These are phyloP conservation scores for Thecophora atra DNA, from an alignment of 2,888 invertebrate species.

Conservation along the genomic window DNA sequence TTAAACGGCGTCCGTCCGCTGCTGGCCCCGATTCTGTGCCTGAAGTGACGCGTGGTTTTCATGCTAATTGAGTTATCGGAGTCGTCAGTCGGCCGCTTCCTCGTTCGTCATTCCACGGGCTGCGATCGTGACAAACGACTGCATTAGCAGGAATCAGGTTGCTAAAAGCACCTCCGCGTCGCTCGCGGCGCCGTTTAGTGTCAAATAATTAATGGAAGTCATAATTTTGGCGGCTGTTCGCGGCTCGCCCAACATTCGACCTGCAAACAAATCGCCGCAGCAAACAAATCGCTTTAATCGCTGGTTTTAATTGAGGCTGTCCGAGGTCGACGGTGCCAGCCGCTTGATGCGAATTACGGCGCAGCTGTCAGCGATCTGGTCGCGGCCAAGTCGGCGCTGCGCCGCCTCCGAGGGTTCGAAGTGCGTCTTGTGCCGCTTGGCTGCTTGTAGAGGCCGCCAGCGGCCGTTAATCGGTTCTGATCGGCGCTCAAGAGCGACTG, in stretches of 20 bases:
- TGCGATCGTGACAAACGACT: slow-evolving; percentile 30
- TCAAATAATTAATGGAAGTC: slow-evolving; percentile 32
- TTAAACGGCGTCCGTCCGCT: not conserved
- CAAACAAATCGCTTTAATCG: not conserved
- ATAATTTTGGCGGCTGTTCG: slow-evolving; percentile 10
- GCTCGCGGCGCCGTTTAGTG: not conserved
- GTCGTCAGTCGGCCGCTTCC: slow-evolving; percentile 31
- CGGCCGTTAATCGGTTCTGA: not conserved
- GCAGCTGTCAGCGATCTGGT: not conserved
- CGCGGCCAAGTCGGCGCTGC: not conserved
- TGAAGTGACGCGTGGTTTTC: slow-evolving; percentile 53
- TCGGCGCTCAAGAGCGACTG: not conserved
- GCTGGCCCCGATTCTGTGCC: slow-evolving; percentile 18
- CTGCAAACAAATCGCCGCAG: too few species aligned
- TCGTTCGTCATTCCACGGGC: slow-evolving; percentile 32
- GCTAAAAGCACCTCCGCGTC: not conserved
- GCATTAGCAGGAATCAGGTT: slow-evolving; percentile 34
- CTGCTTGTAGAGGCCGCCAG: not conserved
- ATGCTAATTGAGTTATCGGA: slow-evolving; percentile 60
- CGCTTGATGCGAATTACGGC: not conserved
- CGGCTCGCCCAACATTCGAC: not conserved
- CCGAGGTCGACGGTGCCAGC: not conserved
- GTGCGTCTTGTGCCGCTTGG: not conserved
- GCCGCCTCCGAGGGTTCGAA: not conserved
- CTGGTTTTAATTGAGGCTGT: not conserved